phyloP scores from a whole-genome alignment of 2,113 vertebrate species.

The Antidorcas marsupialis region DNA sequence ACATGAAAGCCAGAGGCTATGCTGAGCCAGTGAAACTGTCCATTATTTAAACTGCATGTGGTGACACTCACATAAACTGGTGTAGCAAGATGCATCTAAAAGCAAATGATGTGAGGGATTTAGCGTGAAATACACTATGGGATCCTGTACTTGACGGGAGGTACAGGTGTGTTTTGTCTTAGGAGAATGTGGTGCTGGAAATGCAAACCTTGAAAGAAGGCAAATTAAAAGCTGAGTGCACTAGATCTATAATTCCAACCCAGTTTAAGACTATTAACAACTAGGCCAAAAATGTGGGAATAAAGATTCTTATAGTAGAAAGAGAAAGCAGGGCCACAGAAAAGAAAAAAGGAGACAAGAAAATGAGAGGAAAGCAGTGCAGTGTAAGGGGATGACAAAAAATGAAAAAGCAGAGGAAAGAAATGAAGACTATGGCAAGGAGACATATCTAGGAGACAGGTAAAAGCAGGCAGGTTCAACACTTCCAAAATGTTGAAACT shows the following conservation, averaged over 20 bases:
- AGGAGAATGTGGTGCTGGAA: neutral
- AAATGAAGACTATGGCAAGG: neutral
- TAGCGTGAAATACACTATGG: constrained; percentile 26
- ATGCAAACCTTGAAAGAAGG: neutral
- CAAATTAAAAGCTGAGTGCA: neutral
- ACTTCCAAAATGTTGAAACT: neutral
- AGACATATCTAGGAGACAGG: neutral
- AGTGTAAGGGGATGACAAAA: neutral
- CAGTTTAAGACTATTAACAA: neutral
- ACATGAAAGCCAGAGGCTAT: constrained; percentile 57
- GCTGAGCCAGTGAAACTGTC: constrained; percentile 64
- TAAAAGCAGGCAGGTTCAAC: neutral
- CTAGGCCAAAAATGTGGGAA: neutral
- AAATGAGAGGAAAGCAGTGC: neutral
- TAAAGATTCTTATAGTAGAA: neutral
- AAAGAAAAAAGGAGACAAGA: neutral
- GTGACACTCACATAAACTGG: constrained; percentile 55
- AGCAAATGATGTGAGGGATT: constrained; percentile 13
- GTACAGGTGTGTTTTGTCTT: neutral
- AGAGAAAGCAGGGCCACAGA: neutral
- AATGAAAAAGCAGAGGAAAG: neutral
- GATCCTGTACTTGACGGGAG: neutral
- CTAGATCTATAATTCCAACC: neutral
- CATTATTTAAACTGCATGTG: constrained; percentile 70
- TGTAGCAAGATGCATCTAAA: constrained; percentile 11